A percentile compares a stretch with the other conserved stretches of the same genome.
Evolutionary conservation across 2,797 vertebrate genomes (phyloP).

Genomic region (Parotocinclus haroldoi): DNA sequence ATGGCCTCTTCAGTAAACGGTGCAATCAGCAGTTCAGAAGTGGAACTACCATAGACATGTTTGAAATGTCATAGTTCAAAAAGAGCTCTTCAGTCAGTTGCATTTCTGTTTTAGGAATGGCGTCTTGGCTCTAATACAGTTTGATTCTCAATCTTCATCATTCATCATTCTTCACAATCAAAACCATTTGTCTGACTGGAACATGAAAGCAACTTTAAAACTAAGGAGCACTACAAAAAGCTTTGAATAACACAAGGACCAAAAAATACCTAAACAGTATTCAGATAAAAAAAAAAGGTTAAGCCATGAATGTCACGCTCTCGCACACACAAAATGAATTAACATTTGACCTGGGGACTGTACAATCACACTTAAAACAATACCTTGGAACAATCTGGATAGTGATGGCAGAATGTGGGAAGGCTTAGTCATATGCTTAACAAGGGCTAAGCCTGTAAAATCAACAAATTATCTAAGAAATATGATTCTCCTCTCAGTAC

Average conservation of each 20-base stretch:
- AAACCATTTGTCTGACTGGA: too few species aligned
- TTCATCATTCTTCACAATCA: too few species aligned
- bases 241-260: too few species aligned
- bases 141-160: too few species aligned
- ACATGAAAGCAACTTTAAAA: too few species aligned
- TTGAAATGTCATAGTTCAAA: slow-evolving; percentile 30
- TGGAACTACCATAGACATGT: slow-evolving; percentile 26
- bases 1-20: slow-evolving; percentile 34
- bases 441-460: slow-evolving; percentile 36
- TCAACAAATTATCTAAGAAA: slow-evolving; percentile 5
- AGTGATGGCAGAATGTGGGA: slow-evolving; percentile 21
- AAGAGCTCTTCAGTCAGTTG: slow-evolving; percentile 33
- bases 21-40: slow-evolving; percentile 39
- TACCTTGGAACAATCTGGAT: slow-evolving; percentile 21
- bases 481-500: slow-evolving; percentile 4
- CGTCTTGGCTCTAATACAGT: too few species aligned
- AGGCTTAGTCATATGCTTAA: slow-evolving; percentile 13
- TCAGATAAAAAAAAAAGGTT: too few species aligned
- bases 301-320: slow-evolving; percentile 1
- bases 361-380: slow-evolving; percentile 28
- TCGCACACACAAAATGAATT: slow-evolving; percentile 28
- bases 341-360: slow-evolving; percentile 31
- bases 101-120: too few species aligned
- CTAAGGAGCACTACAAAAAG: too few species aligned
- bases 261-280: too few species aligned